Conservation (phyloP, 2,113 vertebrate species). For the Acanthochromis polyacanthus region DNA sequence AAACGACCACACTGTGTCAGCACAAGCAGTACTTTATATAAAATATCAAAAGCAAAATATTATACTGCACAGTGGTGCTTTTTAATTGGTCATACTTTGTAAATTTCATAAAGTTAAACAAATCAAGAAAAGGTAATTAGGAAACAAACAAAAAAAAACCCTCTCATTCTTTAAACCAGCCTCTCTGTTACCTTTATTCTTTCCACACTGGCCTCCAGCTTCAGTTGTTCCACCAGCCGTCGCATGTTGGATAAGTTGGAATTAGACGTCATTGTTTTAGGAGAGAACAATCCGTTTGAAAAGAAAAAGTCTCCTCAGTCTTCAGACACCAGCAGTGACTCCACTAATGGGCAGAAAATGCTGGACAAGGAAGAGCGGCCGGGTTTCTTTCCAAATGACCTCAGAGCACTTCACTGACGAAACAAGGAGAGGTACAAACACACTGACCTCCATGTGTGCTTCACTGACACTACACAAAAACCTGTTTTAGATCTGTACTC, state of each 20-base stretch:
- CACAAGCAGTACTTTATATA: not conserved
- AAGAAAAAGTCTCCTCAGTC: slow-evolving; percentile 28
- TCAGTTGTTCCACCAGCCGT: slow-evolving; percentile 92
- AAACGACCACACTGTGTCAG: too few relatives aligned
- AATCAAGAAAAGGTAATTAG: not conserved
- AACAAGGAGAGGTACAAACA: slow-evolving; percentile 27
- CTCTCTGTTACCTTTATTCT: slow-evolving; percentile 88
- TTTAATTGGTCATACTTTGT: not conserved
- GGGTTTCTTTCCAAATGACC: slow-evolving; percentile 64
- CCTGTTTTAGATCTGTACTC: not conserved
- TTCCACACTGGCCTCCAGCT: slow-evolving; percentile 92
- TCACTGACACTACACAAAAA: not conserved
- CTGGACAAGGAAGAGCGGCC: slow-evolving; percentile 22
- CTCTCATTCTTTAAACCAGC: not conserved
- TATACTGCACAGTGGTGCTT: not conserved
- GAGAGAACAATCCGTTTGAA: slow-evolving; percentile 19
- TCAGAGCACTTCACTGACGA: slow-evolving; percentile 31
- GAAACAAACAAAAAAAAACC: not conserved
- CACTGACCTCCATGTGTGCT: slow-evolving; percentile 26
- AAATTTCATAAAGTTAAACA: not conserved
- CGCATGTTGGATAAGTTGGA: slow-evolving; percentile 89
- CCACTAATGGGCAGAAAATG: slow-evolving; percentile 44
- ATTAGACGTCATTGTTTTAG: slow-evolving; percentile 86
- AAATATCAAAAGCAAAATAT: not conserved
- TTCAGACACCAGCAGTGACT: slow-evolving; percentile 43